A percentile compares a stretch with the other conserved stretches of the same genome.
These are phyloP conservation scores for Reticulitermes speratus DNA, from an alignment of 1,140 invertebrate genomes.

Conservation along the genomic window DNA sequence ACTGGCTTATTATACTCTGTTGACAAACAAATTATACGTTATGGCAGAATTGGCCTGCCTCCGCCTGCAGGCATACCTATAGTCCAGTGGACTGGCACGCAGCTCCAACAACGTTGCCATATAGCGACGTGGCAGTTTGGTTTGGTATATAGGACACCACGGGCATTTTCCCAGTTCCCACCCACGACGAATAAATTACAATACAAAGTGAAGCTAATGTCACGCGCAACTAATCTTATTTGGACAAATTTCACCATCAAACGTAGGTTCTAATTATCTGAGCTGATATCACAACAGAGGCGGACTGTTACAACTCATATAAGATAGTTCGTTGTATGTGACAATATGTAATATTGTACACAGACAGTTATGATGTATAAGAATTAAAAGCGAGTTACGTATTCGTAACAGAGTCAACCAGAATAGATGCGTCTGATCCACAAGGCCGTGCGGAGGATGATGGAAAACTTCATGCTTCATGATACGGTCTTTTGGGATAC, in stretches of 20 bases:
- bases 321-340: neutral
- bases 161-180: constrained; percentile 8
- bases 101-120: neutral
- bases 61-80: neutral
- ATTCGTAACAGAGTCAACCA: too few species aligned
- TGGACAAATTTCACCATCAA: neutral
- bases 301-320: neutral
- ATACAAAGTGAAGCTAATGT: neutral
- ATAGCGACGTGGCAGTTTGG: neutral
- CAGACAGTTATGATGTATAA: too few species aligned
- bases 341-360: too few species aligned
- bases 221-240: neutral
- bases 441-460: too few species aligned
- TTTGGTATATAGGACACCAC: neutral
- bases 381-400: too few species aligned
- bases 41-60: constrained; percentile 22
- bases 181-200: neutral
- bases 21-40: constrained; percentile 31
- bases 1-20: constrained; percentile 24
- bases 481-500: too few species aligned
- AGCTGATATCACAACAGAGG: neutral
- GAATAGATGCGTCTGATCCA: too few species aligned
- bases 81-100: neutral
- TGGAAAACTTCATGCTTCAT: too few species aligned
- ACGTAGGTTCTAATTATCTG: neutral